phyloP scores from a whole-genome alignment of 2,888 invertebrate genomes.

The Dorcus hopei region DNA sequence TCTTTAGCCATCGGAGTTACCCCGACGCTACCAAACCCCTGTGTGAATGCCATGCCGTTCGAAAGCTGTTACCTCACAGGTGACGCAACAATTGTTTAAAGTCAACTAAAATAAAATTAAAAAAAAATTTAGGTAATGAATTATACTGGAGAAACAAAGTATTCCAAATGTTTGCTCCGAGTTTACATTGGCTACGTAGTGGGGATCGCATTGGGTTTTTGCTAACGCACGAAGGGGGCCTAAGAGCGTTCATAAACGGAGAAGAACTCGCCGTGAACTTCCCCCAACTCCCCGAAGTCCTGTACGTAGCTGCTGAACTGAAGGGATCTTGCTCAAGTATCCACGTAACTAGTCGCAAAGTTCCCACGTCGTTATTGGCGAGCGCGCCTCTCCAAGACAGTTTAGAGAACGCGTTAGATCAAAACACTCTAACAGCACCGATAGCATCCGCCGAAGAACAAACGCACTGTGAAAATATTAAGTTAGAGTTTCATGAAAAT shows the following conservation, averaged over 20 bases:
- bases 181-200: conserved; percentile 76
- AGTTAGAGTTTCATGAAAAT: conserved; percentile 73
- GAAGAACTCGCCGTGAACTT: conserved; percentile 60
- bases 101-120: not conserved
- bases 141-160: conserved; percentile 65
- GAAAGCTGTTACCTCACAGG: conserved; percentile 70
- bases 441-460: conserved; percentile 18
- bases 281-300: conserved; percentile 50
- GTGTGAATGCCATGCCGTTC: conserved; percentile 63
- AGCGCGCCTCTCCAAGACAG: conserved; percentile 58
- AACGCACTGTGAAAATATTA: conserved; percentile 12
- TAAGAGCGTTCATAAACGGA: conserved; percentile 77
- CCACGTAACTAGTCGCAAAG: conserved; percentile 66
- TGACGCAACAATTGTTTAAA: conserved; percentile 25
- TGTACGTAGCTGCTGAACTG: conserved; percentile 81
- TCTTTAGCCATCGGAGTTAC: conserved; percentile 78
- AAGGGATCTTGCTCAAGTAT: conserved; percentile 76
- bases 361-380: conserved; percentile 51
- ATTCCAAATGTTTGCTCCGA: conserved; percentile 66
- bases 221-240: conserved; percentile 64
- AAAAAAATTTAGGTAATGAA: conserved; percentile 57
- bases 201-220: conserved; percentile 78
- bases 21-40: conserved; percentile 56
- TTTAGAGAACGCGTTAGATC: conserved; percentile 58
- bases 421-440: conserved; percentile 18